phyloP scores from a whole-genome alignment of 2,797 vertebrate genomes.

The Trematomus bernacchii region DNA sequence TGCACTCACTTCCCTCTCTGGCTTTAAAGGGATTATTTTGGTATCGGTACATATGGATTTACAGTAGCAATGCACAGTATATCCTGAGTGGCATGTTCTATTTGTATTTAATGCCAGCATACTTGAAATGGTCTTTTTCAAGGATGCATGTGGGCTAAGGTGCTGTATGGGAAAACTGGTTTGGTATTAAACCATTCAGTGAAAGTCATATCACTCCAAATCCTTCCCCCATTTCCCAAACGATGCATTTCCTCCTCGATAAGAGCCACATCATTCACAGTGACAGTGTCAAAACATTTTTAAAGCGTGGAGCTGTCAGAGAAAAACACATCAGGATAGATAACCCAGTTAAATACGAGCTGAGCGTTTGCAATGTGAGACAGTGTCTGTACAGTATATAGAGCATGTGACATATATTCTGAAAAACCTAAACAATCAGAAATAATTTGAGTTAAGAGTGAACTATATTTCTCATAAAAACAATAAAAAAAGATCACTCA shows the following conservation, averaged over 20 bases:
- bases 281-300: conserved; percentile 23
- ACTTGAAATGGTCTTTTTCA: conserved; percentile 36
- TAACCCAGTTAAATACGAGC: conserved; percentile 7
- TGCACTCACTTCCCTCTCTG: conserved; percentile 16
- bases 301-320: conserved; percentile 5
- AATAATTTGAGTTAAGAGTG: neutral
- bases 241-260: conserved; percentile 24
- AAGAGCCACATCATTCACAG: conserved; percentile 11
- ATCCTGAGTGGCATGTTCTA: conserved; percentile 52
- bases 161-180: neutral
- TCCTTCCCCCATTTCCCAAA: conserved; percentile 5
- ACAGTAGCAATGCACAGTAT: conserved; percentile 51
- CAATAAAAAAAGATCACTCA: neutral
- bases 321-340: neutral
- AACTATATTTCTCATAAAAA: neutral
- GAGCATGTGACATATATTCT: neutral
- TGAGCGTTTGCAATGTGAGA: conserved; percentile 4
- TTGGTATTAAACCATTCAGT: neutral
- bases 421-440: conserved; percentile 5
- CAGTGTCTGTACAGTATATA: neutral
- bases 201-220: conserved; percentile 24
- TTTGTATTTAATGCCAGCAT: conserved; percentile 48
- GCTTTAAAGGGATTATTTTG: conserved; percentile 68
- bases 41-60: conserved; percentile 65
- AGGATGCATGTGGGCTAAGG: conserved; percentile 9